Percentiles rank a stretch among this genome's conserved stretches.
Evolutionary conservation across 2,797 vertebrate genomes (phyloP).

Genomic region (Ctenopoma multispine): DNA sequence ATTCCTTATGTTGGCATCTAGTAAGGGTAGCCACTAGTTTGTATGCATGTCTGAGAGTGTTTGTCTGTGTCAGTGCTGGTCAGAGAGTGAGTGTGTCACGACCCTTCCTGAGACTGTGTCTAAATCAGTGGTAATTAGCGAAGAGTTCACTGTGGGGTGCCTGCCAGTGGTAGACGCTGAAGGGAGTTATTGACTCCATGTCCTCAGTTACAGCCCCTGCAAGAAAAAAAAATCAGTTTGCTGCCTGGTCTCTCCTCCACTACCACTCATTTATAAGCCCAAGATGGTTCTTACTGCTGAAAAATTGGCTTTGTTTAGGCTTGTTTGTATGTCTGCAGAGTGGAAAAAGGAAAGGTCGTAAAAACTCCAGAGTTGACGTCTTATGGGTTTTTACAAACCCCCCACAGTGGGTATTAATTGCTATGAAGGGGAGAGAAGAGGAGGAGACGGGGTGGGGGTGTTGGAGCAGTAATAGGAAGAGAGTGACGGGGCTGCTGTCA

Average conservation of each 20-base stretch:
- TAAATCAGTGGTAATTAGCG: slow-evolving; percentile 85
- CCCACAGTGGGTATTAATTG: slow-evolving; percentile 75
- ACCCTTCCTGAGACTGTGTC: slow-evolving; percentile 80
- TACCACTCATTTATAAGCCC: slow-evolving; percentile 75
- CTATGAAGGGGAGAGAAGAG: slow-evolving; percentile 44
- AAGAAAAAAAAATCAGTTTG: slow-evolving; percentile 45
- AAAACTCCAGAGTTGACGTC: slow-evolving; percentile 68
- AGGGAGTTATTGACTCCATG: slow-evolving; percentile 83
- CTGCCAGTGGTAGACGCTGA: slow-evolving; percentile 79
- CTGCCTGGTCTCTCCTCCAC: slow-evolving; percentile 69
- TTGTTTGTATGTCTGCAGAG: slow-evolving; percentile 74
- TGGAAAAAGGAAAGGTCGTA: slow-evolving; percentile 72
- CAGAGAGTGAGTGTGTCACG: slow-evolving; percentile 68
- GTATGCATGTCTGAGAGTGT: slow-evolving; percentile 54
- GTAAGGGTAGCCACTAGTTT: slow-evolving; percentile 52
- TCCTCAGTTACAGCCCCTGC: slow-evolving; percentile 70
- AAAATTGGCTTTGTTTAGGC: slow-evolving; percentile 74
- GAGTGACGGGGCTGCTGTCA: slow-evolving; percentile 67
- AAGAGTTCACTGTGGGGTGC: slow-evolving; percentile 80
- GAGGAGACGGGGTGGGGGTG: slow-evolving; percentile 15
- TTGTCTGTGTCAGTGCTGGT: slow-evolving; percentile 59
- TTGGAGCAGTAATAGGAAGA: slow-evolving; percentile 45
- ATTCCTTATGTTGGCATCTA: slow-evolving; percentile 50
- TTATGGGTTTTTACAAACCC: slow-evolving; percentile 73
- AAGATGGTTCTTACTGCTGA: slow-evolving; percentile 71